Conservation (phyloP, 2,888 invertebrate species). For the Ophion obscuratus region DNA sequence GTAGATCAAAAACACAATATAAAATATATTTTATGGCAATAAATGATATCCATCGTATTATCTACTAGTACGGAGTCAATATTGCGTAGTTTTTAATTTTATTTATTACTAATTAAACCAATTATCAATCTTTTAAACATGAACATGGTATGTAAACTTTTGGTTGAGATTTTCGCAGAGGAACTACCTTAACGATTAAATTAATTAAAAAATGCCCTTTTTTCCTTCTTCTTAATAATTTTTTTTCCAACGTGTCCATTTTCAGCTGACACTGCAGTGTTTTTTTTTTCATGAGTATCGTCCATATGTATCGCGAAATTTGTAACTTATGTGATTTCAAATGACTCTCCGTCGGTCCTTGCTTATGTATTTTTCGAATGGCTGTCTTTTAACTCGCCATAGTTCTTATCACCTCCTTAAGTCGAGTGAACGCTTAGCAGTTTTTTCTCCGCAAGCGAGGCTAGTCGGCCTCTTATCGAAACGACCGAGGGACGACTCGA, state of each 20-base stretch:
- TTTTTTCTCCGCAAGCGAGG: neutral
- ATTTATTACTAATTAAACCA: too few relatives aligned
- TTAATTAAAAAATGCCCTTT: too few relatives aligned
- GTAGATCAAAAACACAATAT: too few relatives aligned
- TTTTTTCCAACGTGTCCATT: neutral
- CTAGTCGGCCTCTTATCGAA: constrained; percentile 4
- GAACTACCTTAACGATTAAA: too few relatives aligned
- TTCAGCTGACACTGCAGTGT: neutral
- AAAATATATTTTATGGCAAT: too few relatives aligned
- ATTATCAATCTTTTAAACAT: too few relatives aligned
- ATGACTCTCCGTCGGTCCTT: neutral
- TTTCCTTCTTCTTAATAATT: neutral
- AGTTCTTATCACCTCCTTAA: constrained; percentile 13
- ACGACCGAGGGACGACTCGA: neutral
- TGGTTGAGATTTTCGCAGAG: too few relatives aligned
- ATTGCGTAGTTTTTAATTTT: too few relatives aligned
- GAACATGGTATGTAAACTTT: too few relatives aligned
- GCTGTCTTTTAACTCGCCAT: constrained; percentile 2
- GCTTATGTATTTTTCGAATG: neutral
- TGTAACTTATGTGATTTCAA: neutral
- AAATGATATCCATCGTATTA: too few relatives aligned
- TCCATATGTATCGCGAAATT: neutral
- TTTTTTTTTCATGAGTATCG: neutral
- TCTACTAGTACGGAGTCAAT: too few relatives aligned
- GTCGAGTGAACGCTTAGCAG: neutral